These are phyloP conservation scores for Vulpes lagopus DNA, from an alignment of 2,113 vertebrate species.

Conservation along the genomic window DNA sequence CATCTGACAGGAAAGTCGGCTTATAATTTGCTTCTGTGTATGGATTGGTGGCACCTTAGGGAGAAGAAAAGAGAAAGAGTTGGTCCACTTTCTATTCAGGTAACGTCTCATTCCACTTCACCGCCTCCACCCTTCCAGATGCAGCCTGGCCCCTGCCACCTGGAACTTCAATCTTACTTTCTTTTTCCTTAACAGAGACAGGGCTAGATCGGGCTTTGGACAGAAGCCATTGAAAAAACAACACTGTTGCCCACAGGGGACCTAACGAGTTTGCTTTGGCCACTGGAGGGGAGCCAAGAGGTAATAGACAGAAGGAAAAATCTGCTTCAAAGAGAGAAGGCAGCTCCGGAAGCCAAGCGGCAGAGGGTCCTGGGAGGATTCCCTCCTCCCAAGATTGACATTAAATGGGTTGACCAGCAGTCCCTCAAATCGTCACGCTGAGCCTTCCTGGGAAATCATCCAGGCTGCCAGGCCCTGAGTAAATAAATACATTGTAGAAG, in stretches of 20 bases:
- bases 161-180: background rate
- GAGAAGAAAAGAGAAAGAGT: conserved; percentile 63
- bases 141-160: background rate
- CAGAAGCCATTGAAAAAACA: conserved; percentile 29
- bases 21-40: conserved; percentile 99
- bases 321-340: conserved; percentile 1
- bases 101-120: background rate
- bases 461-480: background rate
- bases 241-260: background rate
- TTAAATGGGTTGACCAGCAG: background rate
- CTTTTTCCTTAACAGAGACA: background rate
- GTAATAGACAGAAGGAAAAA: background rate
- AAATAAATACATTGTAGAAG: background rate
- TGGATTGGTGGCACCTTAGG: conserved; percentile 96
- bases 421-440: background rate
- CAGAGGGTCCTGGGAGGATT: background rate
- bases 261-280: background rate
- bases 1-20: conserved; percentile 98
- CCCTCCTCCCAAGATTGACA: background rate
- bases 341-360: background rate
- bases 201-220: background rate
- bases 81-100: background rate
- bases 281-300: background rate
- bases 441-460: background rate
- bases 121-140: background rate